Base-by-base conservation (phyloP, 2,113 vertebrate genomes). In the Hippolais icterina region DNA sequence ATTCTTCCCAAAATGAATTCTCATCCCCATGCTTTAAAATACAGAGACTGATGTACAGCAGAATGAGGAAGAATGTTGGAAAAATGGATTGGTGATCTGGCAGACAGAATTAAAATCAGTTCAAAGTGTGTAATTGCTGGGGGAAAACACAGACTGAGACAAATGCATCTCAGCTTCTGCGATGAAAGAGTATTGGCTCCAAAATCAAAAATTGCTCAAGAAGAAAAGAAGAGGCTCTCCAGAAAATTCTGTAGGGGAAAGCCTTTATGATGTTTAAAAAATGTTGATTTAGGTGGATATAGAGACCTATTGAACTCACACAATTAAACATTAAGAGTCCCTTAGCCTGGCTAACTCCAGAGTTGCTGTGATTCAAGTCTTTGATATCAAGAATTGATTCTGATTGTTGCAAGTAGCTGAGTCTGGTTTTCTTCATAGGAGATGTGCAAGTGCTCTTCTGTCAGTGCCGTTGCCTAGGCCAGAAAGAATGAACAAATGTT, bases 171-270 rank as follows among this genome's bases (percentile, higher is more conserved):
- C 69, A 79, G 8, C 56, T 82, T 69, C 41, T 60, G 65, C 4
- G 65, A 75, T 95, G 91, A 91, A 95, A 95, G 87, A 82, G 49
- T 95, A 57, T 87, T 96, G 95, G 93, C 89, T 94, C 23, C 65
- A 89, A 82, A 95, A 2, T 10, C 44, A 92, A 89, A 91, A 52
- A 84, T 83, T 95, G 89, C 57, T 94, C 35, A 72, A 89, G 66
- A 93, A 92, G 66, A 74, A 91, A 66, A 35, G 37, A 81, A 66
- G 61, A 95, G 12, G 13, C 39, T 96, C 91, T 96, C 83, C 93
- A 97, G 89, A 93, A 95, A 92, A 89, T 63, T 95, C 83, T 93
- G 50, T 39, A 64, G 72, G 83, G 79, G 72, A 93, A 96, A 89
- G 49, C 35, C 83, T 94, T 61, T 87, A 25, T 81, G 76, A 70